Conservation (phyloP, 2,113 vertebrate species). For the Peromyscus leucopus region DNA sequence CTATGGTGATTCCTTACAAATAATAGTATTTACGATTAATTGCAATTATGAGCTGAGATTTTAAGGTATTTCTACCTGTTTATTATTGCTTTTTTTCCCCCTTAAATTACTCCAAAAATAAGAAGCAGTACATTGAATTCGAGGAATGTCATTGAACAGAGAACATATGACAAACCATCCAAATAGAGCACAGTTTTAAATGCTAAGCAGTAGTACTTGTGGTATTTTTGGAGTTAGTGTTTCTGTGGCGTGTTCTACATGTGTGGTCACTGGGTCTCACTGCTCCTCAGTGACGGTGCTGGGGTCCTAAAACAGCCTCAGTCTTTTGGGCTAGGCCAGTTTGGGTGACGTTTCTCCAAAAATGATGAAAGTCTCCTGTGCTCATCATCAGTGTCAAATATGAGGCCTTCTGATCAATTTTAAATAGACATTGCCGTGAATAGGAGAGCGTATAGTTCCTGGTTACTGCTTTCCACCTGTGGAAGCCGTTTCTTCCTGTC, state of each 20-base stretch:
- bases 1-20: slow-evolving; percentile 23
- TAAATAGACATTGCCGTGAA: neutral
- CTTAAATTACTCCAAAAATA: slow-evolving; percentile 47
- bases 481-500: neutral
- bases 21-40: slow-evolving; percentile 56
- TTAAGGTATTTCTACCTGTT: slow-evolving; percentile 1
- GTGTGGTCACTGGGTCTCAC: slow-evolving; percentile 28
- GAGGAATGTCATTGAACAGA: slow-evolving; percentile 41
- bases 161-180: neutral
- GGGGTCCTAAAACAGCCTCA: neutral
- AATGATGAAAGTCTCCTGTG: neutral
- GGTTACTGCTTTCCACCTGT: neutral
- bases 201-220: slow-evolving; percentile 12
- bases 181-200: slow-evolving; percentile 54
- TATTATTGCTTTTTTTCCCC: slow-evolving; percentile 30
- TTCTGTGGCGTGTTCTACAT: slow-evolving; percentile 36
- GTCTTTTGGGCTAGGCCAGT: slow-evolving; percentile 7
- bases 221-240: neutral
- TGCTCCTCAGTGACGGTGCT: slow-evolving; percentile 37
- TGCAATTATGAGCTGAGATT: slow-evolving; percentile 56
- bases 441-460: neutral
- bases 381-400: neutral
- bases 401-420: slow-evolving; percentile 40
- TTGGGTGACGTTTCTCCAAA: neutral
- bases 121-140: slow-evolving; percentile 1